Evolutionary conservation across 2,888 invertebrate species (phyloP).

Genomic region (Strigamia transsilvanica): DNA sequence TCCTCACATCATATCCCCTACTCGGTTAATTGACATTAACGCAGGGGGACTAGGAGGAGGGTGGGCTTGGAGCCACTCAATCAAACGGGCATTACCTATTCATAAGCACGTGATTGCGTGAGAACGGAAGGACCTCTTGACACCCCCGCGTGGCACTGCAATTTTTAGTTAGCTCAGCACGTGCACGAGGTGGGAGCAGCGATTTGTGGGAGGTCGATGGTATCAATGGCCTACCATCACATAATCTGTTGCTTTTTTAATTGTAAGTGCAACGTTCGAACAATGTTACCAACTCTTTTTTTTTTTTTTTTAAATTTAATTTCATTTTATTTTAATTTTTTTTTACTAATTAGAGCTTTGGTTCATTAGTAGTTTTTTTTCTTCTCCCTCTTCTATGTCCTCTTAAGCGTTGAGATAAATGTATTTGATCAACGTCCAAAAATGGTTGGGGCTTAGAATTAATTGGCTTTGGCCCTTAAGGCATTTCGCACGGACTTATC

Average conservation of each 20-base stretch:
- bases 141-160: constrained; percentile 48
- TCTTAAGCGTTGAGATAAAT: constrained; percentile 30
- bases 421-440: constrained; percentile 33
- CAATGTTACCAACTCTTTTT: background rate
- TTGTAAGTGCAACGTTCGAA: constrained; percentile 1
- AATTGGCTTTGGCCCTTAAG: constrained; percentile 7
- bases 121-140: constrained; percentile 49
- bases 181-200: constrained; percentile 46
- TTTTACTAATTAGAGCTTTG: constrained; percentile 6
- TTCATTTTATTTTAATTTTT: background rate
- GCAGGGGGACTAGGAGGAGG: background rate
- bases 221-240: constrained; percentile 44
- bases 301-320: background rate
- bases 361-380: constrained; percentile 13
- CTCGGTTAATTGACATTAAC: constrained; percentile 41
- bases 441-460: constrained; percentile 24
- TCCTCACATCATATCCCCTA: constrained; percentile 3
- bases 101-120: constrained; percentile 49
- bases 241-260: constrained; percentile 10
- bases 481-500: constrained; percentile 28
- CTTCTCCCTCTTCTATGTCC: background rate
- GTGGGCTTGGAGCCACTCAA: constrained; percentile 32
- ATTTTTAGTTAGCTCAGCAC: constrained; percentile 47
- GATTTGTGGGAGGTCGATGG: constrained; percentile 35
- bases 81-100: constrained; percentile 47